Conservation (phyloP, 2,888 invertebrate genomes). For the Drosophila macrospina region DNA sequence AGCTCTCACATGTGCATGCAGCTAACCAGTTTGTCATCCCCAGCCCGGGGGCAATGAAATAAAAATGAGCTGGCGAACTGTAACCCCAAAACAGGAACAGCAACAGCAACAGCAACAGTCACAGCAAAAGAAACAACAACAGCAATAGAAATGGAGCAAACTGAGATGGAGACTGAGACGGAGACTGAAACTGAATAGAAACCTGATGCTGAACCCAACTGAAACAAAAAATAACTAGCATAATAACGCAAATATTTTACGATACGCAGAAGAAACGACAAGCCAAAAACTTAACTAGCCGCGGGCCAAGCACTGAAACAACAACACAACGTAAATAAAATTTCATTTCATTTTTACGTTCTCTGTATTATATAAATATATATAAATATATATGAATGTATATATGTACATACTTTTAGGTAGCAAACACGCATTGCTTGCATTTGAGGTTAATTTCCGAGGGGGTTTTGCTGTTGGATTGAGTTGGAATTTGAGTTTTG, state of each 20-base stretch:
- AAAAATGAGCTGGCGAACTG: conserved; percentile 75
- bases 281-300: conserved; percentile 80
- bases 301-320: conserved; percentile 64
- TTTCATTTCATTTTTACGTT: conserved; percentile 60
- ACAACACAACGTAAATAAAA: conserved; percentile 73
- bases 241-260: conserved; percentile 81
- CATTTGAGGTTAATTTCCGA: conserved; percentile 75
- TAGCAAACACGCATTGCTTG: conserved; percentile 70
- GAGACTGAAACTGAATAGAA: conserved; percentile 15
- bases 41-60: conserved; percentile 62
- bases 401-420: conserved; percentile 47
- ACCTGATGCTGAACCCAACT: conserved; percentile 31
- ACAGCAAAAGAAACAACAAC: conserved; percentile 13
- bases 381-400: neutral
- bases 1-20: conserved; percentile 49
- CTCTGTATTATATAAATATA: conserved; percentile 15
- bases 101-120: conserved; percentile 16
- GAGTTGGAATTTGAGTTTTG: neutral
- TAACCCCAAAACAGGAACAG: conserved; percentile 25
- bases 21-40: conserved; percentile 67
- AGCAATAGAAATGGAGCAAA: too few relatives aligned
- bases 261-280: conserved; percentile 66
- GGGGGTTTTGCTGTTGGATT: conserved; percentile 12
- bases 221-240: conserved; percentile 77
- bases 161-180: conserved; percentile 13